Percentiles rank a stretch among this genome's conserved stretches.
Evolutionary conservation across 2,888 invertebrate species (phyloP).

Genomic region (Agonopterix arenella): DNA sequence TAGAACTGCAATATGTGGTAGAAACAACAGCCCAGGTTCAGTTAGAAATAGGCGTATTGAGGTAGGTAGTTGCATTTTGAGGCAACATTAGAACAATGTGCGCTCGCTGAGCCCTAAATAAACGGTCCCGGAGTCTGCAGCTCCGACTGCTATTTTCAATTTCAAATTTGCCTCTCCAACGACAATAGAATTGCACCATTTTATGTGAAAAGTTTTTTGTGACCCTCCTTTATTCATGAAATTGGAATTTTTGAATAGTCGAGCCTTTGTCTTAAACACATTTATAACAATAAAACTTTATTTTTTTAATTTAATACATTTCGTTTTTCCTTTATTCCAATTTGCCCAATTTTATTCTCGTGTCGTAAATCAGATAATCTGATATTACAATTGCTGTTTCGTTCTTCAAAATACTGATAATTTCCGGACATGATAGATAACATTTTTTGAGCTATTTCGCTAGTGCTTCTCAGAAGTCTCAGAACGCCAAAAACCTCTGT

Average conservation of each 20-base stretch:
- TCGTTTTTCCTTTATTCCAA: too few species aligned
- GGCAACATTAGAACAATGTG: constrained; percentile 49
- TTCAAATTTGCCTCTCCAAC: constrained; percentile 59
- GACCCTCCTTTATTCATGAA: constrained; percentile 37
- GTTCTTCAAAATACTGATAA: too few species aligned
- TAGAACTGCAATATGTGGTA: too few species aligned
- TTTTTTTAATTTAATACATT: neutral
- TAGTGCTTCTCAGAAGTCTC: too few species aligned
- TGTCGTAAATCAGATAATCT: too few species aligned
- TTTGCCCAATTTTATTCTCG: too few species aligned
- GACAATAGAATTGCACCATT: constrained; percentile 54
- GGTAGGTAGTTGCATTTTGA: constrained; percentile 35
- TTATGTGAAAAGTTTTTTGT: constrained; percentile 48
- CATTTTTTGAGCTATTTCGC: too few species aligned
- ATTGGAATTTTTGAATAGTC: constrained; percentile 34
- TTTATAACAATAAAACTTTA: constrained; percentile 1
- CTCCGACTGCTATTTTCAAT: constrained; percentile 62
- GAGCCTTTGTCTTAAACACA: constrained; percentile 16
- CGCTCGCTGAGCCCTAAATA: constrained; percentile 38
- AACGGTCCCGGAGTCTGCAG: constrained; percentile 35
- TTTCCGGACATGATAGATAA: too few species aligned
- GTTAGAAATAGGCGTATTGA: too few species aligned
- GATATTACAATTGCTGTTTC: too few species aligned
- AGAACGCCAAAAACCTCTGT: too few species aligned
- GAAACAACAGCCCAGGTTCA: too few species aligned